Evolutionary conservation across 2,888 invertebrate genomes (phyloP).

Genomic region (Leptinotarsa haldemani): DNA sequence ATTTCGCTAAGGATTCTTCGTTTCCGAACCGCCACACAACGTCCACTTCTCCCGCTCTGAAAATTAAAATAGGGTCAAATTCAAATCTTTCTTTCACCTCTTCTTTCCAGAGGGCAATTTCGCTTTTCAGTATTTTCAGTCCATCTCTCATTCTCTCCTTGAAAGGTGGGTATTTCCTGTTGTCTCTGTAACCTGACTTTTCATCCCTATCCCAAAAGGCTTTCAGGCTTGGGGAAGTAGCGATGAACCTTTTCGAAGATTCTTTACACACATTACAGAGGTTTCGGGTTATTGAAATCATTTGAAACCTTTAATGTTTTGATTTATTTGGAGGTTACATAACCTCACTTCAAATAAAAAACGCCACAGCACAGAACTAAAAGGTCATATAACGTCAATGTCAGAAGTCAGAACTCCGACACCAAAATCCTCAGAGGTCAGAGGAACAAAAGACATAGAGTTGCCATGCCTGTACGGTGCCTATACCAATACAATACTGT

Average conservation of each 20-base stretch:
- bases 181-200: constrained; percentile 71
- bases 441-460: too few relatives aligned
- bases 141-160: constrained; percentile 74
- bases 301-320: neutral
- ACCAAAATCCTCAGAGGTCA: too few relatives aligned
- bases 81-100: constrained; percentile 70
- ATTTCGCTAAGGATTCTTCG: constrained; percentile 73
- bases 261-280: constrained; percentile 33
- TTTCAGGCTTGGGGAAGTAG: constrained; percentile 52
- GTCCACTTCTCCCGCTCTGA: constrained; percentile 73
- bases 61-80: constrained; percentile 59
- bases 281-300: constrained; percentile 32
- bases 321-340: neutral
- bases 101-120: constrained; percentile 74
- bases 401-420: too few relatives aligned
- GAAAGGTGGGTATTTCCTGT: constrained; percentile 63
- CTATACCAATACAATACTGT: too few relatives aligned
- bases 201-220: constrained; percentile 72
- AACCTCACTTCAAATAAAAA: neutral
- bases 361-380: too few relatives aligned
- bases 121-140: constrained; percentile 74
- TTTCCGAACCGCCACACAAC: constrained; percentile 78
- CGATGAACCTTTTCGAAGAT: constrained; percentile 46
- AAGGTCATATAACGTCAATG: too few relatives aligned
- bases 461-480: too few relatives aligned